These are phyloP conservation scores for Tricholauxania praeusta DNA, from an alignment of 2,888 invertebrate species.

Conservation along the genomic window DNA sequence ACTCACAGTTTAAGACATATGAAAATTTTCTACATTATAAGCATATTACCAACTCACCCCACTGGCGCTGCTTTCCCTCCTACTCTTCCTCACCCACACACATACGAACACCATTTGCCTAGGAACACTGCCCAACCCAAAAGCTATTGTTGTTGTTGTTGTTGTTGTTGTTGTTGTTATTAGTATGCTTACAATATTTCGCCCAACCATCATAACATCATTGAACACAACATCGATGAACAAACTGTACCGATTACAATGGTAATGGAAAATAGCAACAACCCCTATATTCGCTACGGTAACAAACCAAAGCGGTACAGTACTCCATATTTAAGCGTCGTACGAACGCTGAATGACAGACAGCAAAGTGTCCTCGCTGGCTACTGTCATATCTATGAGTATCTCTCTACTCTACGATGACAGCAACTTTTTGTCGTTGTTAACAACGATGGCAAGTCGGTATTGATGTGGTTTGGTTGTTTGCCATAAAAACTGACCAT, in stretches of 20 bases:
- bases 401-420: constrained; percentile 12
- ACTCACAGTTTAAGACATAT: not conserved
- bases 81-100: not conserved
- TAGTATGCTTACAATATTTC: constrained; percentile 33
- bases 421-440: constrained; percentile 34
- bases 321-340: not conserved
- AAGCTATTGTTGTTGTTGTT: not conserved
- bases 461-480: constrained; percentile 9
- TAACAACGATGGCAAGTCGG: not conserved
- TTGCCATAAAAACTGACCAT: constrained; percentile 14
- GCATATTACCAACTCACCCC: not conserved
- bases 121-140: not conserved
- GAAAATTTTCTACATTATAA: not conserved
- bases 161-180: constrained; percentile 22
- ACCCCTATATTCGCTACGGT: not conserved
- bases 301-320: constrained; percentile 3
- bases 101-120: not conserved
- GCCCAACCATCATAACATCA: constrained; percentile 29
- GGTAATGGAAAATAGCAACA: constrained; percentile 11
- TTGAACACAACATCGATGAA: constrained; percentile 29
- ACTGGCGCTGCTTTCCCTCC: not conserved
- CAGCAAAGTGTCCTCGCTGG: constrained; percentile 3
- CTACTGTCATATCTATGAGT: constrained; percentile 16
- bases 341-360: too few relatives aligned
- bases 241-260: constrained; percentile 23